These are phyloP conservation scores for Melanotaenia nigrans DNA, from an alignment of 2,797 vertebrate species.

Conservation along the genomic window DNA sequence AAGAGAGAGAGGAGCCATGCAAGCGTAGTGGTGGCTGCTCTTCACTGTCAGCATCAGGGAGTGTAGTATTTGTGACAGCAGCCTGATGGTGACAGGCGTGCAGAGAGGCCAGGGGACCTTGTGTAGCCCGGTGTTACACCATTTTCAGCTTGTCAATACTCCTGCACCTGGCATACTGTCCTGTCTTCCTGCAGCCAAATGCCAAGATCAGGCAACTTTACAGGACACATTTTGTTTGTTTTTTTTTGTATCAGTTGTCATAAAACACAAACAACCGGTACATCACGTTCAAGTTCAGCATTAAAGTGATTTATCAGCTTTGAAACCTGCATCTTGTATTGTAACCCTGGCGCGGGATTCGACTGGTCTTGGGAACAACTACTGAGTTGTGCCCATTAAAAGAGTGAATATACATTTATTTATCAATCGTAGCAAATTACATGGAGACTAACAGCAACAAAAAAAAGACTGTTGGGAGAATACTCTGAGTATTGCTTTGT, in stretches of 20 bases:
- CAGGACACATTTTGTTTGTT: conserved; percentile 39
- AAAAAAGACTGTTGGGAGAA: not conserved
- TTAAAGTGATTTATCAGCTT: not conserved
- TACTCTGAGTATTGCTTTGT: not conserved
- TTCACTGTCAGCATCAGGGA: conserved; percentile 72
- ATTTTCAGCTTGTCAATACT: conserved; percentile 71
- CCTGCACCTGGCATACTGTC: conserved; percentile 79
- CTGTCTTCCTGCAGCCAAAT: conserved; percentile 72
- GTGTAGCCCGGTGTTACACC: conserved; percentile 74
- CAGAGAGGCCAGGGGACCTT: conserved; percentile 78
- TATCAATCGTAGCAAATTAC: not conserved
- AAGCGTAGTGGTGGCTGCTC: conserved; percentile 74
- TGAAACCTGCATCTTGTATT: not conserved
- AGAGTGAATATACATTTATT: not conserved
- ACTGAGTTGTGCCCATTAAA: no score
- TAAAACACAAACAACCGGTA: conserved; percentile 1
- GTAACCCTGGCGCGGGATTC: not conserved
- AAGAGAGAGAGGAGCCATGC: conserved; percentile 64
- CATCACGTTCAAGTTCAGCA: not conserved
- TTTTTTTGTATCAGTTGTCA: conserved; percentile 13
- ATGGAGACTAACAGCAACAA: no score
- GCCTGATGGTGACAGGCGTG: conserved; percentile 77
- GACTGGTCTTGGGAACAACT: not conserved
- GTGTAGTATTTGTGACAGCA: conserved; percentile 69
- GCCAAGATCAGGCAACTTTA: conserved; percentile 54